phyloP scores from a whole-genome alignment of 2,113 vertebrate species.

The Acanthisitta chloris region DNA sequence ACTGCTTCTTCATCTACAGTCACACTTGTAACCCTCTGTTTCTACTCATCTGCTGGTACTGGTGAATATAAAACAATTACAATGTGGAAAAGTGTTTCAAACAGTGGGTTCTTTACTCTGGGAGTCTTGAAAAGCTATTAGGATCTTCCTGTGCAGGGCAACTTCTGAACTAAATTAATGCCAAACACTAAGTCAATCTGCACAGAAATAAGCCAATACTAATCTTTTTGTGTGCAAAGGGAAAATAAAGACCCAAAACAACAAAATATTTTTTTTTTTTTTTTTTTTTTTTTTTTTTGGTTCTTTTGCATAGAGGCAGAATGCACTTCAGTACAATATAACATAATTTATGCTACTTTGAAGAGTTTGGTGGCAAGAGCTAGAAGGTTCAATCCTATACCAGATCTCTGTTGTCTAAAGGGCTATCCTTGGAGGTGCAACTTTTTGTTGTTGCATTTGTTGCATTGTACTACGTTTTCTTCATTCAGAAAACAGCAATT shows the following conservation, averaged over 20 bases:
- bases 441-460: neutral
- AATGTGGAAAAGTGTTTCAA: neutral
- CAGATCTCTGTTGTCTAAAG: neutral
- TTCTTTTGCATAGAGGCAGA: neutral
- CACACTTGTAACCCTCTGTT: neutral
- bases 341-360: neutral
- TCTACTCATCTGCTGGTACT: neutral
- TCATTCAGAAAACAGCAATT: fast-evolving
- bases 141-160: neutral
- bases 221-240: neutral
- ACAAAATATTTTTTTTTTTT: neutral
- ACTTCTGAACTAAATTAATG: neutral
- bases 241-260: neutral
- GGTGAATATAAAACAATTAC: neutral
- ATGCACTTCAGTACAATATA: neutral
- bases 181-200: neutral
- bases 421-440: fast-evolving
- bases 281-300: neutral
- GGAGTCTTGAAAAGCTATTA: neutral
- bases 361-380: neutral
- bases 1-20: neutral
- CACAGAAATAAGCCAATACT: neutral
- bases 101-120: neutral
- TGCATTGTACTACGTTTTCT: neutral
- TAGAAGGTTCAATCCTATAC: neutral